phyloP scores from a whole-genome alignment of 2,888 invertebrate genomes.

The Coleophora deauratella region DNA sequence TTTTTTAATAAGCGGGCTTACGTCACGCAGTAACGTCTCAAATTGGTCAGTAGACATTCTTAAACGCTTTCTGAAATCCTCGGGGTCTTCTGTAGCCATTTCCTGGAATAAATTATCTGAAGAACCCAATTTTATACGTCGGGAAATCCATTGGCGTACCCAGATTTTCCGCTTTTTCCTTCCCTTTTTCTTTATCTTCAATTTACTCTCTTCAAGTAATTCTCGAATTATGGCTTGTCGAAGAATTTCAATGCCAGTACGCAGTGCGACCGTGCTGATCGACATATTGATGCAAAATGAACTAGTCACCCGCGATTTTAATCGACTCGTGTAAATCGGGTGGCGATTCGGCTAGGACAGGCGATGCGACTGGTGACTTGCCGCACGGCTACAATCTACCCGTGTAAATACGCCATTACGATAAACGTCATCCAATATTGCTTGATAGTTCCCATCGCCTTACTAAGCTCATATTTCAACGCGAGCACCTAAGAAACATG shows the following conservation, averaged over 20 bases:
- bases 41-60: constrained; percentile 24
- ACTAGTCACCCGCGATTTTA: constrained; percentile 32
- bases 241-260: constrained; percentile 15
- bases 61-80: constrained; percentile 24
- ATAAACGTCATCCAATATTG: constrained; percentile 1
- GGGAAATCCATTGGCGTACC: constrained; percentile 24
- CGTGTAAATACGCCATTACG: background rate
- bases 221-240: constrained; percentile 18
- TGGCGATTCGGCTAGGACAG: constrained; percentile 26
- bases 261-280: constrained; percentile 14
- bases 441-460: constrained; percentile 1
- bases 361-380: background rate
- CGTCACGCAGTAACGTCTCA: constrained; percentile 23
- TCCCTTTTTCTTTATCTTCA: constrained; percentile 22
- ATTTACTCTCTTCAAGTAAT: constrained; percentile 21
- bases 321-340: constrained; percentile 29
- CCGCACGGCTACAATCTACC: background rate
- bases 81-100: constrained; percentile 23
- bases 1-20: constrained; percentile 24
- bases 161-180: constrained; percentile 22
- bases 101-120: constrained; percentile 20
- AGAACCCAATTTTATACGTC: constrained; percentile 20
- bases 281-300: constrained; percentile 25
- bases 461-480: constrained; percentile 2
- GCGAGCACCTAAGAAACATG: background rate